Evolutionary conservation across 2,888 invertebrate species (phyloP).

Genomic region (Drosophila basisetae): DNA sequence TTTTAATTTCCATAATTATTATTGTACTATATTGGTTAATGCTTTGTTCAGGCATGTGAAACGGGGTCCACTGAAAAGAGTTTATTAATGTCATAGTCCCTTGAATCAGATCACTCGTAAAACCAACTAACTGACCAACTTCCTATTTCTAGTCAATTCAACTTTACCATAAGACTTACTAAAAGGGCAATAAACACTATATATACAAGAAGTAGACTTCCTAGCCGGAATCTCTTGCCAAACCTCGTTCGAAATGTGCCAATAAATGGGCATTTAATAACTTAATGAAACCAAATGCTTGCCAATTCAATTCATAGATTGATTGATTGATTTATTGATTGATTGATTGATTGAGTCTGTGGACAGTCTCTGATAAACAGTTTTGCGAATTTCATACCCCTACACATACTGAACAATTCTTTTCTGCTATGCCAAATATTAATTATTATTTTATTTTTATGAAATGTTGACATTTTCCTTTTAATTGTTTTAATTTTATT

Average conservation of each 20-base stretch:
- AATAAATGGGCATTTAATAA: slow-evolving; percentile 17
- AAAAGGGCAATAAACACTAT: slow-evolving; percentile 15
- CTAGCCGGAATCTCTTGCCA: slow-evolving; percentile 43
- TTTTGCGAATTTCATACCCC: slow-evolving; percentile 15
- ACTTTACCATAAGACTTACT: slow-evolving; percentile 44
- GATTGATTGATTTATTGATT: background rate
- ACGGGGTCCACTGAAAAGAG: background rate
- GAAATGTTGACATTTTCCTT: slow-evolving; percentile 41
- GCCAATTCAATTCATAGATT: background rate
- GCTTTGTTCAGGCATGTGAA: slow-evolving; percentile 41
- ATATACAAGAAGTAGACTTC: slow-evolving; percentile 14
- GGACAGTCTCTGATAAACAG: slow-evolving; percentile 4
- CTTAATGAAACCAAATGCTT: slow-evolving; percentile 20
- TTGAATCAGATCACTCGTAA: slow-evolving; percentile 20
- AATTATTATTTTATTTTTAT: slow-evolving; percentile 35
- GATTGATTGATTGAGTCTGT: slow-evolving; percentile 5
- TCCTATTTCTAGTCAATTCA: slow-evolving; percentile 62
- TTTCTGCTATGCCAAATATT: slow-evolving; percentile 35
- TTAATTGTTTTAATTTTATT: slow-evolving; percentile 38
- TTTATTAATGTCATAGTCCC: slow-evolving; percentile 3
- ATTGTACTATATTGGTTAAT: slow-evolving; percentile 16
- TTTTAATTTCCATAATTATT: slow-evolving; percentile 22
- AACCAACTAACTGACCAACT: slow-evolving; percentile 36
- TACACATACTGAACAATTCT: slow-evolving; percentile 45
- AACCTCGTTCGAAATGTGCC: slow-evolving; percentile 24